Evolutionary conservation across 2,888 invertebrate species (phyloP).

Genomic region (Meteorus cinctellus): DNA sequence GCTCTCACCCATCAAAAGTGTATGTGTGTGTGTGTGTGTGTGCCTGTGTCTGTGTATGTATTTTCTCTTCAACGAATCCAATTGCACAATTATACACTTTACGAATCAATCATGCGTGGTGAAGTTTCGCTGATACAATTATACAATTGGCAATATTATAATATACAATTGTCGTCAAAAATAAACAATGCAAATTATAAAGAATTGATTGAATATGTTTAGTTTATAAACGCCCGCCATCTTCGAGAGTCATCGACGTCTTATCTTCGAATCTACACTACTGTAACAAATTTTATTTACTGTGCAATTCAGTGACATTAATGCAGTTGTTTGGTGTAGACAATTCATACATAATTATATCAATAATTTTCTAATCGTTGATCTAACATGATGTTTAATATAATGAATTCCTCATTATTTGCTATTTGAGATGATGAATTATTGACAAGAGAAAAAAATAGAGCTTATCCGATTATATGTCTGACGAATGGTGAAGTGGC

Average conservation of each 20-base stretch:
- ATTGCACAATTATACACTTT: neutral
- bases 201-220: neutral
- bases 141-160: neutral
- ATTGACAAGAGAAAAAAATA: neutral
- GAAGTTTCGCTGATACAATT: neutral
- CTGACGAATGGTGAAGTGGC: neutral
- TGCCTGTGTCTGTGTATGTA: neutral
- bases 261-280: neutral
- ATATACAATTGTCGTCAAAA: neutral
- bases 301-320: conserved; percentile 2
- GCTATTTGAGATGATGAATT: neutral
- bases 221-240: conserved; percentile 22
- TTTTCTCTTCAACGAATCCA: neutral
- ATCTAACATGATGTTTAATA: neutral
- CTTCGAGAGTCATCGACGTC: conserved; percentile 24
- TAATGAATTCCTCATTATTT: neutral
- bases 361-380: neutral
- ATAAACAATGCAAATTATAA: neutral
- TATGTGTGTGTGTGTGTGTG: neutral
- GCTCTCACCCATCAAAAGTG: neutral
- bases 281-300: neutral
- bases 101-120: neutral
- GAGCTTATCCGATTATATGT: neutral
- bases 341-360: neutral
- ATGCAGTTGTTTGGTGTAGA: neutral